Base-by-base conservation (phyloP, 2,797 vertebrate genomes). In the Otolemur crassicaudatus region DNA sequence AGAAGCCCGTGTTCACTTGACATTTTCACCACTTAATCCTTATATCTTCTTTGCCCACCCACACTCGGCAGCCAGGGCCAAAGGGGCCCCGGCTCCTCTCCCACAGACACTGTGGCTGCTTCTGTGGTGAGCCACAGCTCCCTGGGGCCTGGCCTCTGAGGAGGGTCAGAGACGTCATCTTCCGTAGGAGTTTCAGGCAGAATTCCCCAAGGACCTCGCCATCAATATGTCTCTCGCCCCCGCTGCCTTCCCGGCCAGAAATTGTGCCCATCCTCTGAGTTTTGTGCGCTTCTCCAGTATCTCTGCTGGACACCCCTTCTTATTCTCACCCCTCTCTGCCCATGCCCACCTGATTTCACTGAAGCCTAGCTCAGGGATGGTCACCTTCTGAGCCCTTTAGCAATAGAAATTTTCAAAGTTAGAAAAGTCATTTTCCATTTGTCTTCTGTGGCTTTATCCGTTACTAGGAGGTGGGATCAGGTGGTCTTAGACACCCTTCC, bases 1-100 rank as follows among this genome's bases (percentile, higher is more conserved):
- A 96, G 56, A 43, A 95, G 31, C 49, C 60, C 13, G 0, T 63
- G 67, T 95, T 96, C 96, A 92, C 77, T 96, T 97, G 92, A 73
- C 72, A 73, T 96, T 95, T 95, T 93, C n/a, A 91, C 69, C 72
- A 72, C 91, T 97, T 86, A 96, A 93, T 97, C 92, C 91, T 94
- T 93, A 94, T 96, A 70, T 92, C 90, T 89, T 80, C 73, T 37
- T 22, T 0, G 2, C 72, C 83, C 4, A 2, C 94, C 95, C 91
- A 94, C 79, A 69, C 58, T 69, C 53, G 14, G 40, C 88, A 92
- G 82, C 73, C 65, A 53, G 83, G 84, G 79, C 94, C 94, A 87
- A 94, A 84, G 88, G 85, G 89, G 67, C 29, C 82, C 67, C 82
- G 94, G 83, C 63, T 97, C 2, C 34, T n/a, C 70, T 96, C 94